Evolutionary conservation across 2,888 invertebrate genomes (phyloP), one percentile per base, ranked within the genome.

Genomic region (Campoletis raptor): DNA sequence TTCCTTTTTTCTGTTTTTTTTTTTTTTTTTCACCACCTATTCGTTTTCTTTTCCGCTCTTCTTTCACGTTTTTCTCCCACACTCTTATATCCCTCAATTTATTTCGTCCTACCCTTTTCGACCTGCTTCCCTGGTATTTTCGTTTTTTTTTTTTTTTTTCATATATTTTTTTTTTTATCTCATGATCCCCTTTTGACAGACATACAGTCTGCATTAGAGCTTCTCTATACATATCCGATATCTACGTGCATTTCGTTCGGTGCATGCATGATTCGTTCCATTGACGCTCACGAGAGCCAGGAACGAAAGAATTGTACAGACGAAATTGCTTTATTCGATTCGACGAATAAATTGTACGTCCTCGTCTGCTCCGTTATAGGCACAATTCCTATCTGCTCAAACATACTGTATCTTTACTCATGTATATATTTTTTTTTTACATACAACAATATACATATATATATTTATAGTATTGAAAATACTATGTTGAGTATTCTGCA

Each of bases 291-390:
- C 70, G 45, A 70, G n/a, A 30, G 30, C 80, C 42, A 81, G 40
- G 57, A 70, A 57, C 48, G 54, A 36, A 45, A 70, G 76, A 76
- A 83, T 83, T 86, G 42, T 76, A 72, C 40, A 69, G 77, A 74
- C 83, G 83, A 81, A 86, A 86, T 86, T 86, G 86, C 83, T 86
- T 84, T 81, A 84, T 81, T 86, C 86, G 81, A 86, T 86, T 81
- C 83, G 81, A 81, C 74, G 86, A 81, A 83, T 86, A 83, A 86
- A 84, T 86, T 78, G 57, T 83, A 61, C 77, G 12, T 54, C 52
- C 61, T 70, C 73, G 78, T 80, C 30, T 70, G 8, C 5, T 42
- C 24, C 40, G 66, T 78, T 66, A 18, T 36, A 85, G 67, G 40
- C 48, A 45, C 73, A 66, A 67, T 74, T 24, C 54, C 73, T 73